Conservation (phyloP, 92 coral and sea anemone species). For the Heliopora coerulea region DNA sequence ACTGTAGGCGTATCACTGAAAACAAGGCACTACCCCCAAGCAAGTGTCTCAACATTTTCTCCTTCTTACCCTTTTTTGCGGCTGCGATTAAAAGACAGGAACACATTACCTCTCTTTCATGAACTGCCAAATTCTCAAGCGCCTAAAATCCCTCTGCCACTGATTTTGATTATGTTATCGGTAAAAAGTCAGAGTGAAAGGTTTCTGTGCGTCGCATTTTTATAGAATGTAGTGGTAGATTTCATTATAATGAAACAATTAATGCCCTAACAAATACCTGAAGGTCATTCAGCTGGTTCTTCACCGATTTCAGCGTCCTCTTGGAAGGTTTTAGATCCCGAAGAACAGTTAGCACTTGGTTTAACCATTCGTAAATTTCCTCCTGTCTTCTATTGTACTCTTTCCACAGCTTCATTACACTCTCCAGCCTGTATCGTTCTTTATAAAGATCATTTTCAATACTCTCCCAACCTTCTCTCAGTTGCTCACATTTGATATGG, state of each 20-base stretch:
- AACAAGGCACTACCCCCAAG: too few relatives aligned
- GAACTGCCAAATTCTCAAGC: too few relatives aligned
- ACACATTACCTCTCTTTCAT: too few relatives aligned
- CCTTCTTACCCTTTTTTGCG: too few relatives aligned
- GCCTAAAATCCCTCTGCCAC: too few relatives aligned
- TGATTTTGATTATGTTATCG: too few relatives aligned
- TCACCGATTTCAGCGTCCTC: conserved; percentile 64
- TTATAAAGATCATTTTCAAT: conserved; percentile 70
- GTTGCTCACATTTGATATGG: conserved; percentile 58
- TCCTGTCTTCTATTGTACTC: conserved; percentile 71
- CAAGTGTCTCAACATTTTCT: too few relatives aligned
- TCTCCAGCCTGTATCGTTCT: conserved; percentile 87
- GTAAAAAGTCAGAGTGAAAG: too few relatives aligned
- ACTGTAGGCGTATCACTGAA: too few relatives aligned
- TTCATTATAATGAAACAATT: not conserved
- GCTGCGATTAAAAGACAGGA: too few relatives aligned
- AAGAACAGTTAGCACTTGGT: conserved; percentile 69
- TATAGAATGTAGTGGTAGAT: too few relatives aligned
- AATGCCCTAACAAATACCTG: conserved; percentile 47
- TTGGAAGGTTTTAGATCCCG: conserved; percentile 57
- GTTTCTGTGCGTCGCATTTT: too few relatives aligned
- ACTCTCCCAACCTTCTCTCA: conserved; percentile 79
- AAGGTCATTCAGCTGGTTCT: conserved; percentile 68
- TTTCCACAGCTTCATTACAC: conserved; percentile 65
- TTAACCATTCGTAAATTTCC: conserved; percentile 83